Evolutionary conservation across 1,140 invertebrate species (phyloP), one percentile per base, ranked within the genome.

Genomic region (Camponotus floridanus): DNA sequence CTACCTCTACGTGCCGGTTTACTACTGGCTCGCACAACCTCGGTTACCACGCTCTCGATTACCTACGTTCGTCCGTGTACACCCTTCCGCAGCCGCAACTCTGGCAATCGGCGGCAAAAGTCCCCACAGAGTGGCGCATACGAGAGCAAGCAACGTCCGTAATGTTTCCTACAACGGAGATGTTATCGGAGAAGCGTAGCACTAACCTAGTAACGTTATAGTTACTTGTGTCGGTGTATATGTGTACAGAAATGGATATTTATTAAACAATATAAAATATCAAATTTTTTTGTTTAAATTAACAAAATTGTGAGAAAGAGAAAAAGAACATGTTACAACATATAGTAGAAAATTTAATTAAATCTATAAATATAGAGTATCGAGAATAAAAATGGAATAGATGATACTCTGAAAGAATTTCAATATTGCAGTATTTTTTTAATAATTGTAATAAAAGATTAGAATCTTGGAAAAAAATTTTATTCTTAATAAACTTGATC

Each of bases 1-100:
- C 76, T 81, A 70, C 42, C 84, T 26, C 26, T 86, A 86, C 85
- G 85, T 88, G 87, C 85, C 78, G 64, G 65, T 88, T 83, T 88
- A 76, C 71, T 51, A 62, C 18, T 68, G 85, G 26, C 67, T 88
- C 65, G 76, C 42, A 45, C 86, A 67, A 85, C 55, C 65, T 80
- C 62, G 39, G n/a, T 21, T 67, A 42, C 42, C 36, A 45, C 39
- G 39, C 85, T 86, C 67, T 68, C 42, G 15, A 59, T 73, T 57
- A 74, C 31, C 61, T 71, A 21, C 79, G 33, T 84, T 55, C n/a
- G 15, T 4, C 7, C 42, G 18, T 39, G 8, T 26, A 68, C 21
- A 79, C 62, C 67, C 36, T 71, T 81, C 68, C 15, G 42, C n/a
- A 11, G 3, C 31, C 42, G 59, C 71, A 76, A 64, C 45, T 65